Evolutionary conservation across 2,113 vertebrate genomes (phyloP), one percentile per base, ranked within the genome.

Genomic region (Symphodus melops): DNA sequence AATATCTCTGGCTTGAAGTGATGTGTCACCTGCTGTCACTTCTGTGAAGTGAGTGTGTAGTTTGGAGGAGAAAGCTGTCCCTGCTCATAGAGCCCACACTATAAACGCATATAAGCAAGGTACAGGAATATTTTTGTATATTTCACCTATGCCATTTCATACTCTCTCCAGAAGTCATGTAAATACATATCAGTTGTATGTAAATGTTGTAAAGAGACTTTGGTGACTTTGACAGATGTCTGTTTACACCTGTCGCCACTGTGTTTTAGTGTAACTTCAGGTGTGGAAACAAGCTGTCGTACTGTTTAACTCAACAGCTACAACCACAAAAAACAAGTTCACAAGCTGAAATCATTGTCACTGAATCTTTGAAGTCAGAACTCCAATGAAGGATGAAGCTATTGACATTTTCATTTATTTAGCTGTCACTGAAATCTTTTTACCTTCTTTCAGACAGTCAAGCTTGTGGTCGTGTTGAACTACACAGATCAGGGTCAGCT

Each of bases 101-200:
- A 51, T 51, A 51, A 51, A 71, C 82, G 89, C 68, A 77, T 90
- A 64, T 89, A 84, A 85, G 82, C 86, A 86, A 90, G 92, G 92
- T 92, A 92, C 93, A 90, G 88, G 87, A 92, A 89, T 94, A 92
- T 92, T 92, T 93, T 94, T 94, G 81, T 93, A 92, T 85, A 84
- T 93, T 89, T 90, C 86, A 85, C 79, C 66, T 85, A 83, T 89
- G 86, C 89, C 93, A 92, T 93, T 94, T 94, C 92, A 92, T 91
- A 89, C 76, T 76, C 87, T 87, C 85, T 86, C 86, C 84, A 83
- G 72, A 90, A 77, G 80, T 83, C 62, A 55, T 92, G 88, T 92
- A 92, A 89, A 91, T 89, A 89, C 77, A 81, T 84, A 84, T 87
- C 80, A 77, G 80, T 86, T 53, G 70, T 69, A 63, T 83, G 76